phyloP scores from a whole-genome alignment of 2,888 invertebrate species.

The Phragmatobia fuliginosa region DNA sequence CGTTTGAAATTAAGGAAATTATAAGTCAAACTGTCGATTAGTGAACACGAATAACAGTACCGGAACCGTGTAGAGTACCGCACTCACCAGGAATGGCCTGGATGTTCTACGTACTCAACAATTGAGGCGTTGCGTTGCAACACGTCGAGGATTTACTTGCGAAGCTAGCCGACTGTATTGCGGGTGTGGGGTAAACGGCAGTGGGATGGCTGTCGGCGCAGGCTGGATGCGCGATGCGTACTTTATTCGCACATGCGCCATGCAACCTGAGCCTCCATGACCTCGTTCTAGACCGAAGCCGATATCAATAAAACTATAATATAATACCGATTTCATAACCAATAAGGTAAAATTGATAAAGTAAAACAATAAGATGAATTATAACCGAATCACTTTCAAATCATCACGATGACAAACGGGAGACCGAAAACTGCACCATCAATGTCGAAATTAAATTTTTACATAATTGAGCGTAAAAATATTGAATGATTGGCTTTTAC shows the following conservation, averaged over 20 bases:
- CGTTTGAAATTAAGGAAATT: conserved; percentile 58
- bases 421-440: not conserved
- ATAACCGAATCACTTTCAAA: too few species aligned
- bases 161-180: conserved; percentile 59
- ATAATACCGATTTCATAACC: not conserved
- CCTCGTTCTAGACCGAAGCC: conserved; percentile 64
- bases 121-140: conserved; percentile 52
- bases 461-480: not conserved
- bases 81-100: conserved; percentile 73
- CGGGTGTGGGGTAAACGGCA: conserved; percentile 53
- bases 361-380: too few species aligned
- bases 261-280: conserved; percentile 50
- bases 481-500: too few species aligned
- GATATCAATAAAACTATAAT: conserved; percentile 17
- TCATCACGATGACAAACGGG: not conserved
- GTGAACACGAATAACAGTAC: conserved; percentile 52
- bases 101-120: conserved; percentile 63
- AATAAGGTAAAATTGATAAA: too few species aligned
- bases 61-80: conserved; percentile 37
- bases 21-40: conserved; percentile 52
- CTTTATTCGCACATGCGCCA: conserved; percentile 62
- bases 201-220: conserved; percentile 43
- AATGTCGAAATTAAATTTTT: not conserved
- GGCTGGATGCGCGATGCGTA: conserved; percentile 51
- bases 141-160: conserved; percentile 59